phyloP scores from a whole-genome alignment of 2,113 vertebrate genomes.

The Cromileptes altivelis region DNA sequence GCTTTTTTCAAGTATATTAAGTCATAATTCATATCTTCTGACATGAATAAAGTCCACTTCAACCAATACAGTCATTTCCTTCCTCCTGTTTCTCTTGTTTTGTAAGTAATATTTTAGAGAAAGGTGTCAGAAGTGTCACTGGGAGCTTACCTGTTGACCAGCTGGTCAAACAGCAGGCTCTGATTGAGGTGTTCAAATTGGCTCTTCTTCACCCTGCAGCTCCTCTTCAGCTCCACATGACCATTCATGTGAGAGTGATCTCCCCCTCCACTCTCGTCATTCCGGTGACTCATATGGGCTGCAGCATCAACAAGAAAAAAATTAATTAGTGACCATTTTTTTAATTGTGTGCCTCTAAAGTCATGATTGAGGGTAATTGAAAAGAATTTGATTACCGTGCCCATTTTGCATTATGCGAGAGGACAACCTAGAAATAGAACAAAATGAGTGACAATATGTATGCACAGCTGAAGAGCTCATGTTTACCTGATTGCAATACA shows the following conservation, averaged over 20 bases:
- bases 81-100: background rate
- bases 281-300: constrained; percentile 94
- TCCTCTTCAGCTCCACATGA: constrained; percentile 96
- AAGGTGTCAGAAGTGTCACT: background rate
- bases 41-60: background rate
- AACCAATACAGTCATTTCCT: background rate
- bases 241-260: constrained; percentile 96
- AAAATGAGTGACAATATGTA: constrained; percentile 5
- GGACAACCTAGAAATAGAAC: constrained; percentile 89
- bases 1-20: background rate
- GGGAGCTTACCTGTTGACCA: constrained; percentile 93
- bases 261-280: constrained; percentile 90
- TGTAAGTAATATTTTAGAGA: background rate
- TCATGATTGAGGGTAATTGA: background rate
- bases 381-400: constrained; percentile 86
- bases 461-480: background rate
- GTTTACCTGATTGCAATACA: background rate
- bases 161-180: constrained; percentile 98
- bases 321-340: background rate
- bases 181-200: constrained; percentile 98
- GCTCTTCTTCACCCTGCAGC: constrained; percentile 95
- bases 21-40: background rate
- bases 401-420: constrained; percentile 96
- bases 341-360: background rate
- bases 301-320: constrained; percentile 49